Evolutionary conservation across 2,797 vertebrate genomes (phyloP).

Genomic region (Nyctibius grandis): DNA sequence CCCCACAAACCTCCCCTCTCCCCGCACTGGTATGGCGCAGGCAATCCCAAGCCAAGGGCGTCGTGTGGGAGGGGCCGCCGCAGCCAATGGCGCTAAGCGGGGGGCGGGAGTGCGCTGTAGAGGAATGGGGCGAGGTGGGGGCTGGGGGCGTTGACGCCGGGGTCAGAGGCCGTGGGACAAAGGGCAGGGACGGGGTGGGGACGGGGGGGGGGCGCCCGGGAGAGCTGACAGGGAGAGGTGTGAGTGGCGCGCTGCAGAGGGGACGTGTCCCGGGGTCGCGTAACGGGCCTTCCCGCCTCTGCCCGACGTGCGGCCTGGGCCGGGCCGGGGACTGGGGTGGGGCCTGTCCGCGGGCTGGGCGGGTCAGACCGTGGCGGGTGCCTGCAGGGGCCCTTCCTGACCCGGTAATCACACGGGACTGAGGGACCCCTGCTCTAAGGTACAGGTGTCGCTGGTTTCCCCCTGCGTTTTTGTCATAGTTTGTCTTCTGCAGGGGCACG

Average conservation of each 20-base stretch:
- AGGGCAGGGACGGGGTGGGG: not conserved
- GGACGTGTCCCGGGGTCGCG: not conserved
- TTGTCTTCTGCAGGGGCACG: not conserved
- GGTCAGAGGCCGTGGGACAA: not conserved
- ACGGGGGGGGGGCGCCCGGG: not conserved
- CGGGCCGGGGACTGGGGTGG: fast-evolving
- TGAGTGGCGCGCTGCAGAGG: not conserved
- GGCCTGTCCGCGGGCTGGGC: no score
- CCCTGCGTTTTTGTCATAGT: no score
- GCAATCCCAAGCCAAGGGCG: not conserved
- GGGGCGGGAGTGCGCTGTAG: not conserved
- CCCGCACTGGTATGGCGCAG: not conserved
- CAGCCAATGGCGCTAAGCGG: not conserved
- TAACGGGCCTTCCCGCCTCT: fast-evolving
- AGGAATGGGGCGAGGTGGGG: not conserved
- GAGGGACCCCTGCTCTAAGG: no score
- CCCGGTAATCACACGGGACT: fast-evolving
- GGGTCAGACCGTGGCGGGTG: no score
- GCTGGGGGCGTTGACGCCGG: not conserved
- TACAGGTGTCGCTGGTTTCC: no score
- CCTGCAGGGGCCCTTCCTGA: no score
- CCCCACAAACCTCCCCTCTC: not conserved
- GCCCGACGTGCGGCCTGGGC: no score
- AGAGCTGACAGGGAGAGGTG: not conserved
- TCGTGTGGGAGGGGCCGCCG: not conserved